Evolutionary conservation across 2,888 invertebrate species (phyloP).

Genomic region (Pseudococcus viburni): DNA sequence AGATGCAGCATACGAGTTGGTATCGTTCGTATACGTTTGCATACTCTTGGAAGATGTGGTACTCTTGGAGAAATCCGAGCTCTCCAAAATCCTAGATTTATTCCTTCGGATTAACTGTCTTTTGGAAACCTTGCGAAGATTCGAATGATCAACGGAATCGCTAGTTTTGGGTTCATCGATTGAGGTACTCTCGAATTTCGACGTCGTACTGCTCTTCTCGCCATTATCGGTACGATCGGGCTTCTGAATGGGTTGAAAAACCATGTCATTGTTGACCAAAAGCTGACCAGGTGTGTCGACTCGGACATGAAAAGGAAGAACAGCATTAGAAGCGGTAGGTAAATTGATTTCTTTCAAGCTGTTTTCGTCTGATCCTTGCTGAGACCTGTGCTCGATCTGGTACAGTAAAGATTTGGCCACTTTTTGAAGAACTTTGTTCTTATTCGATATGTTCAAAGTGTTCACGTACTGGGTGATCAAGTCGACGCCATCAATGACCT

Average conservation of each 20-base stretch:
- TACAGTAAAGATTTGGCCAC: slow-evolving; percentile 76
- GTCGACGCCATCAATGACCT: slow-evolving; percentile 77
- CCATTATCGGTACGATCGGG: background rate
- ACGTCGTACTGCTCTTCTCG: slow-evolving; percentile 20
- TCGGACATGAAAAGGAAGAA: background rate
- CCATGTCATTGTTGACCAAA: background rate
- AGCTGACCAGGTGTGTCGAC: slow-evolving; percentile 1
- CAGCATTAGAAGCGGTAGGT: background rate
- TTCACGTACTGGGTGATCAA: slow-evolving; percentile 76
- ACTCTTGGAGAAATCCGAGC: slow-evolving; percentile 31
- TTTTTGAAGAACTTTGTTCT: slow-evolving; percentile 78
- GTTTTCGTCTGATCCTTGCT: background rate
- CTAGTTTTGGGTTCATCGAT: slow-evolving; percentile 26
- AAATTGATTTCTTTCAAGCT: slow-evolving; percentile 4
- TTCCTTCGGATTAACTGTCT: background rate
- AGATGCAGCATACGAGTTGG: slow-evolving; percentile 22
- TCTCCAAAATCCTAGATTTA: slow-evolving; percentile 10
- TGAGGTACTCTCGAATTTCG: slow-evolving; percentile 29
- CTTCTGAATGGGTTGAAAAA: slow-evolving; percentile 20
- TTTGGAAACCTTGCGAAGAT: background rate
- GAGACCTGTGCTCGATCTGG: background rate
- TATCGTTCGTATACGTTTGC: background rate
- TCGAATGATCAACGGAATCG: background rate
- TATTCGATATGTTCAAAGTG: slow-evolving; percentile 75
- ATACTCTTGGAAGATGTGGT: background rate